Evolutionary conservation across 2,113 vertebrate genomes (phyloP).

Genomic region (Cyprinus carpio): DNA sequence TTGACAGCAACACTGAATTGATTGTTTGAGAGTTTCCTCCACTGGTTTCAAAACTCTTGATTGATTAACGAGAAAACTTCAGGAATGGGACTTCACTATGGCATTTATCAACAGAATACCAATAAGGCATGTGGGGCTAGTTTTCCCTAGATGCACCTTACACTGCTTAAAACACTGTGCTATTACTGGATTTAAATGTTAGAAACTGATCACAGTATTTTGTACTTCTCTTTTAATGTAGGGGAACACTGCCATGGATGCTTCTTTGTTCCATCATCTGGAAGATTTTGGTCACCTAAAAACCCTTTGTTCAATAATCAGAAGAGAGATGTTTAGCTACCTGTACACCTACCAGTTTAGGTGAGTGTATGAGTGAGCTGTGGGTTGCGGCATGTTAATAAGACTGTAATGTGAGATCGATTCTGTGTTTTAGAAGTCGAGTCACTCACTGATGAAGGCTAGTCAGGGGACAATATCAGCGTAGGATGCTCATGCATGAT

Average conservation of each 20-base stretch:
- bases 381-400: constrained; percentile 42
- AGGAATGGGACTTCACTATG: constrained; percentile 33
- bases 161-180: background rate
- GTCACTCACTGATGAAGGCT: constrained; percentile 74
- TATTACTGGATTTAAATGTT: constrained; percentile 13
- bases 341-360: constrained; percentile 63
- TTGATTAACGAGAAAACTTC: constrained; percentile 48
- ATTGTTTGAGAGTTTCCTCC: constrained; percentile 43
- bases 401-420: constrained; percentile 66
- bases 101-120: constrained; percentile 45
- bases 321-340: constrained; percentile 86
- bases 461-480: constrained; percentile 58
- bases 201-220: constrained; percentile 16
- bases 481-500: constrained; percentile 81
- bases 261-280: constrained; percentile 79
- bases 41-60: constrained; percentile 37
- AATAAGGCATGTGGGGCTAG: constrained; percentile 37
- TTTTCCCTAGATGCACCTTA: constrained; percentile 17
- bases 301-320: constrained; percentile 76
- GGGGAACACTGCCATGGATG: constrained; percentile 73
- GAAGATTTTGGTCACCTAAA: constrained; percentile 79
- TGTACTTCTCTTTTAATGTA: constrained; percentile 82
- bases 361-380: background rate
- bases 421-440: constrained; percentile 76
- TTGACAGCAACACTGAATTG: constrained; percentile 36